Conservation (phyloP, 2,797 vertebrate genomes). For the Sebastes trivittatus region DNA sequence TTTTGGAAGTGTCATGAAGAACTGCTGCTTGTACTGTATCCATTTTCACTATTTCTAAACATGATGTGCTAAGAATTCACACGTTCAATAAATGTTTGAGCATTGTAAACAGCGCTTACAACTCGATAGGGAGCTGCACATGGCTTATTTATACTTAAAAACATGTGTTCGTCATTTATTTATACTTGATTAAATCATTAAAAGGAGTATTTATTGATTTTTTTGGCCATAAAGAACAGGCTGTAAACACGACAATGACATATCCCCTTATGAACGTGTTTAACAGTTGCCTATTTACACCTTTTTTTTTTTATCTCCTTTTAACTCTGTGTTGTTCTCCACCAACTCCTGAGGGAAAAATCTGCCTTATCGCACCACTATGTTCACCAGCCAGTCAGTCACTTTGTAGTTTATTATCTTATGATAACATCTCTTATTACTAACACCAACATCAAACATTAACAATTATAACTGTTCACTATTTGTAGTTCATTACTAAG, state of each 20-base stretch:
- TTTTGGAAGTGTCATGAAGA: background rate
- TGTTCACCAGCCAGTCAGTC: background rate
- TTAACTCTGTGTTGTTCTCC: background rate
- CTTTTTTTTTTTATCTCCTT: background rate
- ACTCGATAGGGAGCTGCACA: background rate
- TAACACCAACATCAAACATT: background rate
- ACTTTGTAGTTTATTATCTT: background rate
- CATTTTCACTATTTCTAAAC: background rate
- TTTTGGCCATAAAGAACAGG: background rate
- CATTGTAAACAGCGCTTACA: background rate
- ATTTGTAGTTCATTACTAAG: background rate
- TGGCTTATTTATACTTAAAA: background rate
- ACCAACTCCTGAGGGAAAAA: too few species aligned
- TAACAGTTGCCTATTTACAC: background rate
- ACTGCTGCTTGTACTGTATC: background rate
- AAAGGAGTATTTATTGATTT: background rate
- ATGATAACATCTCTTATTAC: background rate
- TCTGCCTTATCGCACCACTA: too few species aligned
- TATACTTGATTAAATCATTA: background rate
- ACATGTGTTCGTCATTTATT: background rate
- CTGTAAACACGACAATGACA: background rate
- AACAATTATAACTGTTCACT: background rate
- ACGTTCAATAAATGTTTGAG: background rate
- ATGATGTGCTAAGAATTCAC: background rate
- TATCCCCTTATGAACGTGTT: background rate